phyloP scores from a whole-genome alignment of 2,113 vertebrate species.

The Pleuronectes platessa region DNA sequence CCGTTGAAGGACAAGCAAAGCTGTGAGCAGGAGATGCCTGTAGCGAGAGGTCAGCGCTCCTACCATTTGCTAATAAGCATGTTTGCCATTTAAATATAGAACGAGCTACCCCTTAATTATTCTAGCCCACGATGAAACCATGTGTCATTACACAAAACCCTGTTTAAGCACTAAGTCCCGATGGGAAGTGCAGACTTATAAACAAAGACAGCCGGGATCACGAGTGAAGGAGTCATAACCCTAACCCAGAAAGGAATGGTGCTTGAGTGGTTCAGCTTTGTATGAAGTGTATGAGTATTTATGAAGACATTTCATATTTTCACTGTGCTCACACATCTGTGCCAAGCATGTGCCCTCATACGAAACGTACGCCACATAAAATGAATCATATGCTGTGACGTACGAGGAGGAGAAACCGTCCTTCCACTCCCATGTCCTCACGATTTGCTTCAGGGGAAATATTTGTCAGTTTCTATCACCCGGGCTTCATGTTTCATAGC shows the following conservation, averaged over 20 bases:
- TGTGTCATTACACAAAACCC: constrained; percentile 60
- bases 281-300: constrained; percentile 33
- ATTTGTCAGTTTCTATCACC: constrained; percentile 73
- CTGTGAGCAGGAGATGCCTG: constrained; percentile 28
- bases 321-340: neutral
- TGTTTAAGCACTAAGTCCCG: constrained; percentile 38
- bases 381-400: constrained; percentile 24
- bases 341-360: neutral
- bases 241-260: constrained; percentile 4
- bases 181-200: constrained; percentile 55
- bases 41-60: constrained; percentile 55
- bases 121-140: constrained; percentile 60
- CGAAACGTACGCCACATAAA: neutral
- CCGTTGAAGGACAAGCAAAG: constrained; percentile 36
- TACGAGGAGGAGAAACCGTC: constrained; percentile 20
- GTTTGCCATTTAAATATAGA: constrained; percentile 77
- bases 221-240: constrained; percentile 37
- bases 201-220: constrained; percentile 49
- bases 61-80: constrained; percentile 77
- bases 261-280: constrained; percentile 9
- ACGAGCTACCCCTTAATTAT: constrained; percentile 72
- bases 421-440: constrained; percentile 51
- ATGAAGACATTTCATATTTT: neutral
- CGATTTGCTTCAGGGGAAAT: constrained; percentile 67
- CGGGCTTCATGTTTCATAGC: constrained; percentile 74